These are phyloP conservation scores for Brotula barbata DNA, from an alignment of 2,797 vertebrate genomes.

Conservation along the genomic window DNA sequence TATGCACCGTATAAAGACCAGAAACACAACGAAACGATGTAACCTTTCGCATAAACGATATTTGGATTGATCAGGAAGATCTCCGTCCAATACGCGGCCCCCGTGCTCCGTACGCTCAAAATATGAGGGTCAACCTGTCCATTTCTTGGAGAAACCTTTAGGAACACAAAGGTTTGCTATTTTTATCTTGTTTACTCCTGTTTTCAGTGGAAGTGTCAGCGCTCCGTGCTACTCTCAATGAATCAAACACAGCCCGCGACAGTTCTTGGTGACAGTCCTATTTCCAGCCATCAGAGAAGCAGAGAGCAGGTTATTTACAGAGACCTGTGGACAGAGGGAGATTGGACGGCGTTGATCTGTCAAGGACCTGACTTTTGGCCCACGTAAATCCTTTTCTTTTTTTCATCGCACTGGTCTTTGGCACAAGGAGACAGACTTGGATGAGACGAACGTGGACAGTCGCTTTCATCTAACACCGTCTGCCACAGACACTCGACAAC, in stretches of 20 bases:
- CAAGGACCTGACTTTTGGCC: slow-evolving; percentile 55
- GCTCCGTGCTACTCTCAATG: slow-evolving; percentile 46
- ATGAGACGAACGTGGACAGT: slow-evolving; percentile 13
- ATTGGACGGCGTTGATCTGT: slow-evolving; percentile 66
- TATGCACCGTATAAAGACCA: too few species aligned
- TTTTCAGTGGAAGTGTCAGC: slow-evolving; percentile 61
- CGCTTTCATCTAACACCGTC: slow-evolving; percentile 36
- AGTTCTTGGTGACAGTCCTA: slow-evolving; percentile 55
- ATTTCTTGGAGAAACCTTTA: slow-evolving; percentile 13
- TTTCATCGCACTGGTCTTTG: slow-evolving; percentile 61
- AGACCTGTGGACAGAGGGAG: slow-evolving; percentile 50
- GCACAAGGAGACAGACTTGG: slow-evolving; percentile 31
- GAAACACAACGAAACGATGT: too few species aligned
- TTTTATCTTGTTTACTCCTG: slow-evolving; percentile 58
- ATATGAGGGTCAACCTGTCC: not conserved
- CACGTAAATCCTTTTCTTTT: slow-evolving; percentile 54
- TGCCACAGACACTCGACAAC: slow-evolving; percentile 22
- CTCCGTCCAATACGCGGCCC: too few species aligned
- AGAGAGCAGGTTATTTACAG: slow-evolving; percentile 58
- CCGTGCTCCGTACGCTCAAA: not conserved
- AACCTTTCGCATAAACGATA: too few species aligned
- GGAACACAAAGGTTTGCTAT: slow-evolving; percentile 32
- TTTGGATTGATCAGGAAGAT: too few species aligned
- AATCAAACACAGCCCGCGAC: slow-evolving; percentile 52
- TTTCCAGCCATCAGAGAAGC: slow-evolving; percentile 55